Percentiles rank a stretch among this genome's conserved stretches.
Conservation (phyloP, 1,140 invertebrate genomes). For the Zaprionus ornatus region DNA sequence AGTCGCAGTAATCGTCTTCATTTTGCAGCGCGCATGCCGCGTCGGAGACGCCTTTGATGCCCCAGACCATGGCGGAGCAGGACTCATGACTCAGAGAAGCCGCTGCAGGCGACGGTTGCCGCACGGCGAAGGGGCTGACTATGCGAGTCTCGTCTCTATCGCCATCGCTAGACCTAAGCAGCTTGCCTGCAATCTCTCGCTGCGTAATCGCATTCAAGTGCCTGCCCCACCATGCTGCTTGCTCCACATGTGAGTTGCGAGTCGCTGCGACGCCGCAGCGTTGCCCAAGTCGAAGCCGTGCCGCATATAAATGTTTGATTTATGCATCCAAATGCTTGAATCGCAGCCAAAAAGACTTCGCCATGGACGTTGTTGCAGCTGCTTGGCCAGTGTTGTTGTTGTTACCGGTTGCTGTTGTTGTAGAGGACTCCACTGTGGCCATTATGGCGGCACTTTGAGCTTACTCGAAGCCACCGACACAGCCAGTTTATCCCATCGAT, state of each 20-base stretch:
- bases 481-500: slow-evolving; percentile 56
- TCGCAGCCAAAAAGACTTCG: slow-evolving; percentile 79
- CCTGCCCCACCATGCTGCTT: slow-evolving; percentile 35
- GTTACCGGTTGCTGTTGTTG: slow-evolving; percentile 48
- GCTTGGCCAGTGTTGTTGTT: slow-evolving; percentile 48
- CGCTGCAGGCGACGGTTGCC: slow-evolving; percentile 25
- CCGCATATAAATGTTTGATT: slow-evolving; percentile 83
- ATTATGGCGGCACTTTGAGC: slow-evolving; percentile 80
- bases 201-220: slow-evolving; percentile 82
- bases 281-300: slow-evolving; percentile 49
- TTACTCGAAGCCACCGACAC: slow-evolving; percentile 62
- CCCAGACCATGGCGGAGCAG: slow-evolving; percentile 10
- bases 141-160: slow-evolving; percentile 46
- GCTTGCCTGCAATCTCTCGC: slow-evolving; percentile 66
- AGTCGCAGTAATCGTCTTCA: slow-evolving; percentile 71
- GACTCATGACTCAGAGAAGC: slow-evolving; percentile 67
- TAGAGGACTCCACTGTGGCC: slow-evolving; percentile 41
- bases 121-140: slow-evolving; percentile 6
- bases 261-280: slow-evolving; percentile 60
- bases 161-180: slow-evolving; percentile 18
- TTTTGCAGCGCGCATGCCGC: slow-evolving; percentile 67
- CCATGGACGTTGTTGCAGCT: slow-evolving; percentile 59
- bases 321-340: slow-evolving; percentile 81
- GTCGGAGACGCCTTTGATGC: slow-evolving; percentile 79
- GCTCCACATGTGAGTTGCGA: slow-evolving; percentile 74